Percentiles rank a stretch among this genome's conserved stretches.
phyloP scores from a whole-genome alignment of 2,113 vertebrate genomes.

The Oryctolagus cuniculus region DNA sequence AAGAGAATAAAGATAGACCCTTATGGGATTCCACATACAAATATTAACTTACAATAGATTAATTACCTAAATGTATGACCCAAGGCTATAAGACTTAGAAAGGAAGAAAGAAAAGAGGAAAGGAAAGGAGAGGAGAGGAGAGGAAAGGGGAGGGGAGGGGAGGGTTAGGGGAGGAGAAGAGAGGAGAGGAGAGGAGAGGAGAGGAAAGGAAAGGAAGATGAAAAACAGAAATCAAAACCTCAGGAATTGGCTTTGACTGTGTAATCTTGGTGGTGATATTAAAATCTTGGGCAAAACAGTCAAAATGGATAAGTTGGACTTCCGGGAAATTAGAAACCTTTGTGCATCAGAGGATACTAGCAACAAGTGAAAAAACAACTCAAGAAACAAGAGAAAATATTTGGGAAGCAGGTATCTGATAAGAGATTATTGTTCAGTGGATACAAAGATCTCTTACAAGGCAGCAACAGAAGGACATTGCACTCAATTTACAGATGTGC shows the following conservation, averaged over 20 bases:
- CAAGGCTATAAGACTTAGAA: not conserved
- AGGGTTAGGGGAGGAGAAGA: too few relatives aligned
- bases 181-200: too few relatives aligned
- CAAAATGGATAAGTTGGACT: not conserved
- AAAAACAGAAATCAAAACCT: not conserved
- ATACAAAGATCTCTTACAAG: not conserved
- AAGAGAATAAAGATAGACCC: not conserved
- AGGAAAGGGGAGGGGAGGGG: too few relatives aligned
- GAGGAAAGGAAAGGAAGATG: too few relatives aligned
- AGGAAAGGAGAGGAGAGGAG: too few relatives aligned
- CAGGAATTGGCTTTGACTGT: not conserved
- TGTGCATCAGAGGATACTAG: not conserved
- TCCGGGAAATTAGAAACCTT: slow-evolving; percentile 3
- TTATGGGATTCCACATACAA: not conserved
- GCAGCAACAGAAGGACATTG: not conserved
- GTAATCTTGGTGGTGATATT: not conserved
- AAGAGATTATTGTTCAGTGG: not conserved
- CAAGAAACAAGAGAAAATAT: not conserved
- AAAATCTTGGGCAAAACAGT: not conserved
- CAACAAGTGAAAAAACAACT: not conserved
- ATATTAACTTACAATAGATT: not conserved
- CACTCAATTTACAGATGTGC: not conserved
- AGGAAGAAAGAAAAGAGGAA: not conserved
- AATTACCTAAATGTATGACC: not conserved
- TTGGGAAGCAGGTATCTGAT: not conserved